Percentiles rank a stretch among this genome's conserved stretches.
phyloP scores from a whole-genome alignment of 2,113 vertebrate genomes.

The Herpailurus yagouaroundi region DNA sequence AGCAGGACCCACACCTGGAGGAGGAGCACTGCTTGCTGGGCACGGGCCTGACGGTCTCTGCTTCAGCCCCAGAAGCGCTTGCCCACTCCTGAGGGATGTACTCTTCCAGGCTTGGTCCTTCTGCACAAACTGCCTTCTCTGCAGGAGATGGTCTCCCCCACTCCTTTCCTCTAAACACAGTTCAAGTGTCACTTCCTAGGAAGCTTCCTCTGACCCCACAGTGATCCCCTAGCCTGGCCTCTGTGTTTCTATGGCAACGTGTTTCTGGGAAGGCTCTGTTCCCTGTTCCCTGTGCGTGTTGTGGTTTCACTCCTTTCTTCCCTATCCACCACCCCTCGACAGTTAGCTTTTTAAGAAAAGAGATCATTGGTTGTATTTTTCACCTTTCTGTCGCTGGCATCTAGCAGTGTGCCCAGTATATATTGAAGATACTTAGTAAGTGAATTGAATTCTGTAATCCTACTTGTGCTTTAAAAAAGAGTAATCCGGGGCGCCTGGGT shows the following conservation, averaged over 20 bases:
- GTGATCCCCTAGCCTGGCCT: neutral
- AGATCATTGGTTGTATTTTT: neutral
- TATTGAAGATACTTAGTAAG: neutral
- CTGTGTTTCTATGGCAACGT: slow-evolving; percentile 30
- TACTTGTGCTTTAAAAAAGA: neutral
- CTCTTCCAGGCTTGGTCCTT: neutral
- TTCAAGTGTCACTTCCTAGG: slow-evolving; percentile 30
- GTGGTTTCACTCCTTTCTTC: neutral
- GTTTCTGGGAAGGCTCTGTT: neutral
- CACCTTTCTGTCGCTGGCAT: neutral
- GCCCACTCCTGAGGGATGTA: neutral
- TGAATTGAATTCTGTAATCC: neutral
- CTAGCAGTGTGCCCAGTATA: neutral
- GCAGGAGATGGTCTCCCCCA: neutral
- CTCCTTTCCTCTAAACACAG: neutral
- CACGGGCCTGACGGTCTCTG: neutral
- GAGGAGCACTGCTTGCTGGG: neutral
- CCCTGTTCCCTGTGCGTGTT: neutral
- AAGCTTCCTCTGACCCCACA: neutral
- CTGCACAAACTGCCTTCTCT: neutral
- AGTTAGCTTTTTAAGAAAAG: neutral
- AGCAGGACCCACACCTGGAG: neutral
- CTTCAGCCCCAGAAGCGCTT: neutral
- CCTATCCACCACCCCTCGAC: neutral
- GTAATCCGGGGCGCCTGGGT: too few species aligned